A percentile compares a stretch with the other conserved stretches of the same genome.
Evolutionary conservation across 2,888 invertebrate species (phyloP).

Genomic region (Danaus chrysippus): DNA sequence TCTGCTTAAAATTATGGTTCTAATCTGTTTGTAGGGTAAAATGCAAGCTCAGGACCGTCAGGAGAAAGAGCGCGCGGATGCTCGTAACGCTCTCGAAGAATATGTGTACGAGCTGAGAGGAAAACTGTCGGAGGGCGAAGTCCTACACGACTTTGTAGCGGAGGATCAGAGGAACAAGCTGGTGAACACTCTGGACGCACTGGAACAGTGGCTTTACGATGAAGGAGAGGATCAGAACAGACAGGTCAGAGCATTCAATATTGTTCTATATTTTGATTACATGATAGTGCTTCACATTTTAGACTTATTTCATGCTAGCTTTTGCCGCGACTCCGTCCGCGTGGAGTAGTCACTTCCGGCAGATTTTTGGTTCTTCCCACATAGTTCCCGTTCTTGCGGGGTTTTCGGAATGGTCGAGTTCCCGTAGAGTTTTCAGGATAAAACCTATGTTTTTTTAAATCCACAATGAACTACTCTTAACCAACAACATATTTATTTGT

Average conservation of each 20-base stretch:
- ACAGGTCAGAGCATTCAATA: slow-evolving; percentile 64
- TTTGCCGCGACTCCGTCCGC: too few relatives aligned
- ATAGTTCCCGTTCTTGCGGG: too few relatives aligned
- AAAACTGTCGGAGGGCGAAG: slow-evolving; percentile 88
- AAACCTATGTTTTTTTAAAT: too few relatives aligned
- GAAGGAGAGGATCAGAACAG: slow-evolving; percentile 93
- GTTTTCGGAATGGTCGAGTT: too few relatives aligned
- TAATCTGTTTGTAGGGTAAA: slow-evolving; percentile 76
- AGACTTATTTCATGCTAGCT: too few relatives aligned
- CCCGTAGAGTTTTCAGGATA: too few relatives aligned
- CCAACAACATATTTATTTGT: too few relatives aligned
- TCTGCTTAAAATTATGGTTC: slow-evolving; percentile 5
- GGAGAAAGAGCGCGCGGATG: slow-evolving; percentile 97
- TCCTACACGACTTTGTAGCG: slow-evolving; percentile 86
- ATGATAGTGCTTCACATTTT: too few relatives aligned
- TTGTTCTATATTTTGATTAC: background rate
- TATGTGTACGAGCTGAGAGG: slow-evolving; percentile 98
- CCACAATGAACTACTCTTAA: too few relatives aligned
- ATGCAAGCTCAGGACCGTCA: slow-evolving; percentile 92
- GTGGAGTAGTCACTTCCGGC: too few relatives aligned
- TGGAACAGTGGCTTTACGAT: slow-evolving; percentile 98
- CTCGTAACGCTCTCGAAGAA: slow-evolving; percentile 98
- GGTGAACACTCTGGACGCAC: slow-evolving; percentile 85
- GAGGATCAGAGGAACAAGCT: slow-evolving; percentile 83
- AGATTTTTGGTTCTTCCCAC: too few relatives aligned